Conservation (phyloP, 2,888 invertebrate genomes). For the Eremobia ochroleuca region DNA sequence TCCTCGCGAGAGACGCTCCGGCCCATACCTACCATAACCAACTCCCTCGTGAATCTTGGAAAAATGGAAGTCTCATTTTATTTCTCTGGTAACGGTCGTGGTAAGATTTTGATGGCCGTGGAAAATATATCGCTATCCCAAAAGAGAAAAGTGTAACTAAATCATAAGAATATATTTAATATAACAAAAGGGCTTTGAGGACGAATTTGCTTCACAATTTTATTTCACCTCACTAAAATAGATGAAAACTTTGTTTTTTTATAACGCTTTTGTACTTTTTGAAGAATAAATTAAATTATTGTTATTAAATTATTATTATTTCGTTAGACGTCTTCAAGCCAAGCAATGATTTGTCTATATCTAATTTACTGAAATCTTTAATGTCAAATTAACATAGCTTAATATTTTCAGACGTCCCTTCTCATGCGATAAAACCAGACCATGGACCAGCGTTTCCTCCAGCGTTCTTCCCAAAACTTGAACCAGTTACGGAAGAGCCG, state of each 20-base stretch:
- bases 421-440: slow-evolving; percentile 45
- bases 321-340: background rate
- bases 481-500: slow-evolving; percentile 72
- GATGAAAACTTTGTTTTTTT: no score
- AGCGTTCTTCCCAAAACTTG: slow-evolving; percentile 60
- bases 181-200: slow-evolving; percentile 7
- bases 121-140: slow-evolving; percentile 24
- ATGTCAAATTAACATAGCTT: background rate
- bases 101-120: slow-evolving; percentile 71
- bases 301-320: no score
- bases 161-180: slow-evolving; percentile 32
- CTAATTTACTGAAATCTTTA: background rate
- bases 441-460: slow-evolving; percentile 23
- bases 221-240: no score
- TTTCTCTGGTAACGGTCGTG: slow-evolving; percentile 79
- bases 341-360: background rate
- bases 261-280: no score
- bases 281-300: no score
- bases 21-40: slow-evolving; percentile 79
- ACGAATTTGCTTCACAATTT: slow-evolving; percentile 16
- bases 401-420: slow-evolving; percentile 54
- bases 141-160: slow-evolving; percentile 28
- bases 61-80: slow-evolving; percentile 87
- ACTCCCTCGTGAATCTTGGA: slow-evolving; percentile 86
- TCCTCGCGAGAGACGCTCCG: slow-evolving; percentile 73